Base-by-base conservation (phyloP, 2,113 vertebrate genomes). In the Crotalus helleri region DNA sequence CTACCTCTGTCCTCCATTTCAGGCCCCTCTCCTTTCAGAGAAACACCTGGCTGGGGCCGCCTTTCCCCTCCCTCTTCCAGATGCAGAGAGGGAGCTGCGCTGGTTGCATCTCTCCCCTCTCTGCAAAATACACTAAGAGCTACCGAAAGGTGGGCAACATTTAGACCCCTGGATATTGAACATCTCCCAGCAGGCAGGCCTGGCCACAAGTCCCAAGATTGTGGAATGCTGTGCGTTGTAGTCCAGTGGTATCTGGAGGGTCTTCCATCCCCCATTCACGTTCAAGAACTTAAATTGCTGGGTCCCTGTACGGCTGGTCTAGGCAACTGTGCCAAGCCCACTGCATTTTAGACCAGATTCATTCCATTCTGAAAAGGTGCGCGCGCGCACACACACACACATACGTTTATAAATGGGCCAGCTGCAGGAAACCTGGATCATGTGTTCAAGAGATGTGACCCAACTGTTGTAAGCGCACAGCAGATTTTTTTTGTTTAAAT, bases 401-500 rank as follows among this genome's bases (percentile, higher is more conserved):
- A 21, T 17, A 21, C 7, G 33, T n/a, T 3, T 81, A 81, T 26
- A 19, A n/a, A 0, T 0, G 8, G 64, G 39, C n/a, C 5, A 57
- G 33, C 5, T 51, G 15, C 53, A 87, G 92, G 89, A 51, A 92
- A 93, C 90, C 91, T 90, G 93, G 90, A 87, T 95, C 89, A 90
- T 57, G 90, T 90, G 92, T 58, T 88, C 61, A 44, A 94, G 95
- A 91, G 59, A 92, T 91, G 90, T 94, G 92, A 93, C 19, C 26
- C 11, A 95, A 94, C 94, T 94, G 33, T 92, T 51, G 15, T 96
- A 95, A 96, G 94, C 93, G 92, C 96, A 96, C 93, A 95, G 92
- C 90, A 93, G 49, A 89, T 1, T 0, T 94, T 95, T 95, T 85
- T 57, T 95, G 95, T 96, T 92, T 96, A 95, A 97, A 95, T 97